These are phyloP conservation scores for Acanthosepion pharaonis DNA, from an alignment of 2,888 invertebrate genomes.

Conservation along the genomic window DNA sequence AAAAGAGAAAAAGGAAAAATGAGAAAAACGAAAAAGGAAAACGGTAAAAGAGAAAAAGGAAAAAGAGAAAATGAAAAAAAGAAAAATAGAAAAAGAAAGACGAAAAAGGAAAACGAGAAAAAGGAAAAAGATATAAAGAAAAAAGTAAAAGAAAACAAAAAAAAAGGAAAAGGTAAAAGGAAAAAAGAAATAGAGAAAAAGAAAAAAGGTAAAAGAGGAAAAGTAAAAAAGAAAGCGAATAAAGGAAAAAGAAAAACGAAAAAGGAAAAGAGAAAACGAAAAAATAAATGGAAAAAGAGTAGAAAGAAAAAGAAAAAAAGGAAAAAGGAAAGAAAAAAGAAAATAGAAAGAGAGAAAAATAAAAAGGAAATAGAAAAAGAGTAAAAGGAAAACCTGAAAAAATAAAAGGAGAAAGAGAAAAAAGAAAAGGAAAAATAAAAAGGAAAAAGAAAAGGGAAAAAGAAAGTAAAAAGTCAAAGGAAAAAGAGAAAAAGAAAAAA, in stretches of 20 bases:
- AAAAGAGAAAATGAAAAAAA: too few relatives aligned
- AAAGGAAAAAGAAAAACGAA: background rate
- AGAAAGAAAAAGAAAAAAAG: background rate
- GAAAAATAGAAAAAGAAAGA: background rate
- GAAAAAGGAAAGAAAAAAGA: background rate
- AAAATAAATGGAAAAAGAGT: background rate
- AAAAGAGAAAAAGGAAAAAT: background rate
- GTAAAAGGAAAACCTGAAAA: background rate
- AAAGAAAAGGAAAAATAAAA: background rate
- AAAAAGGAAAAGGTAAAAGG: too few relatives aligned
- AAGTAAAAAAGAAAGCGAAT: background rate
- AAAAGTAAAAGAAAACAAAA: rapidly evolving
- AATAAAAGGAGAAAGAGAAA: background rate
- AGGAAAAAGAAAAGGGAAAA: background rate
- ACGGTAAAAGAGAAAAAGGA: background rate
- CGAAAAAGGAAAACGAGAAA: background rate
- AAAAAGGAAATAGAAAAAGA: background rate
- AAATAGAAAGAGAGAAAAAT: background rate
- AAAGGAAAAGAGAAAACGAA: too few relatives aligned
- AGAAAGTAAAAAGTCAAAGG: too few relatives aligned
- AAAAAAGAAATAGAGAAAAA: background rate
- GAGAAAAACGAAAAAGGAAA: too few relatives aligned
- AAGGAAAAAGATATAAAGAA: background rate
- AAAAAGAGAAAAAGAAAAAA: too few relatives aligned
- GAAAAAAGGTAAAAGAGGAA: background rate